Evolutionary conservation across 2,797 vertebrate species (phyloP), one percentile per base, ranked within the genome.

Genomic region (Paratrypauchen microcephalus): DNA sequence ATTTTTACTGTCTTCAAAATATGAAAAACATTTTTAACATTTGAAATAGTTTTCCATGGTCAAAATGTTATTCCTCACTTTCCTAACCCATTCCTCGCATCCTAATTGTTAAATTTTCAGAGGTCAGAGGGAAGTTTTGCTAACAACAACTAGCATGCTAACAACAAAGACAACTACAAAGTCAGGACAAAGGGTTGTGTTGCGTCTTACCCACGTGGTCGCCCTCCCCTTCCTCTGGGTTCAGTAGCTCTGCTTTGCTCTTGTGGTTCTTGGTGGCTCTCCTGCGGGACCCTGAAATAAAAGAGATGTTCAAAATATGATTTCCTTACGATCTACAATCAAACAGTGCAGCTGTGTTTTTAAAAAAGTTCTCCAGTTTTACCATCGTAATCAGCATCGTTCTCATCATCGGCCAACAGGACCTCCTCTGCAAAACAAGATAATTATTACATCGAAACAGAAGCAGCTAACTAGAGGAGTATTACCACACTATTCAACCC

Each of bases 181-280:
- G 12, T 15, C 41, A 45, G 41, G 41, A 45, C 16, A 45, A 45
- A 45, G 13, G 13, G 41, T 16, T 45, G 41, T 41, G 41, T 30
- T 12, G 73, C 68, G 21, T 63, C 95, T 88, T 85, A 97, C 95
- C 95, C 66, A 96, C 92, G 68, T 96, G 93, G 72, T 97, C 96
- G 13, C 93, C 95, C 66, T 97, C 95, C 2, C 92, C 95, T 82
- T 97, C 96, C 75, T 98, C 96, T 0, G 95, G 95, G 83, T 96
- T 94, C 57, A 98, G 92, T 76, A 98, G 92, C 57, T 98, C 97
- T 3, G 91, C 87, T 83, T 92, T 92, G 52, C 95, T 95, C 86
- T 96, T 97, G 78, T 94, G 96, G 81, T 97, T 97, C 89, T 96
- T 97, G 28, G 96, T 96, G 80, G 96, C 93, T 92, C 96, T 95